Evolutionary conservation across 2,113 vertebrate species (phyloP), one percentile per base, ranked within the genome.

Genomic region (Platysternon megacephalum): DNA sequence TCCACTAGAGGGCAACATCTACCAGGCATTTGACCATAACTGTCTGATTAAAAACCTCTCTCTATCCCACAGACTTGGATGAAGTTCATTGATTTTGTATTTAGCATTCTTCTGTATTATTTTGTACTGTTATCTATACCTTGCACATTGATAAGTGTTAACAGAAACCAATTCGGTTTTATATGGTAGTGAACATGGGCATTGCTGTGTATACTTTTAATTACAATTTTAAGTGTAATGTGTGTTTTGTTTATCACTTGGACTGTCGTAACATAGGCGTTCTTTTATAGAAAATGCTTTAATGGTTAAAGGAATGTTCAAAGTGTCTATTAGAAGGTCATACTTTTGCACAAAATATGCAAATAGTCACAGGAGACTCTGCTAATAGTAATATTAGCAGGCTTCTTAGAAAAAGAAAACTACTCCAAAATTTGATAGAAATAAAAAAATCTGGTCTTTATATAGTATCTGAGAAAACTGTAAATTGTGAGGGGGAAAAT

Each of bases 1-100:
- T 97, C 97, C 98, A 98, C 98, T 96, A 98, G 98, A 98, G 98
- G 98, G 98, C 98, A 98, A 96, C 90, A 92, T 98, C 56, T 78
- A 94, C 97, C 91, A 96, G 91, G 82, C 35, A 53, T 96, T 97
- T 93, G 86, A 22, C 46, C 56, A 5, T 68, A 82, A 32, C 0
- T 3, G 1, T 28, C 7, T 80, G 58, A 2, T 1, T 61, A 29
- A 87, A 89, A 88, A 16, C 13, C 8, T 87, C 78, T 91, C 68
- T 56, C 95, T 93, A 72, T 90, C n/a, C 61, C 61, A 42, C 7
- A 92, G 86, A 44, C 65, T 87, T 87, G 86, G 95, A 95, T 95
- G 91, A 97, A 97, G 89, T 92, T 94, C 93, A 94, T 52, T 94
- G 94, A 89, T 95, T 97, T 84, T 88, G 68, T 90, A 90, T 90